Conservation (phyloP, 2,888 invertebrate species). For the Mycalesis mineus region DNA sequence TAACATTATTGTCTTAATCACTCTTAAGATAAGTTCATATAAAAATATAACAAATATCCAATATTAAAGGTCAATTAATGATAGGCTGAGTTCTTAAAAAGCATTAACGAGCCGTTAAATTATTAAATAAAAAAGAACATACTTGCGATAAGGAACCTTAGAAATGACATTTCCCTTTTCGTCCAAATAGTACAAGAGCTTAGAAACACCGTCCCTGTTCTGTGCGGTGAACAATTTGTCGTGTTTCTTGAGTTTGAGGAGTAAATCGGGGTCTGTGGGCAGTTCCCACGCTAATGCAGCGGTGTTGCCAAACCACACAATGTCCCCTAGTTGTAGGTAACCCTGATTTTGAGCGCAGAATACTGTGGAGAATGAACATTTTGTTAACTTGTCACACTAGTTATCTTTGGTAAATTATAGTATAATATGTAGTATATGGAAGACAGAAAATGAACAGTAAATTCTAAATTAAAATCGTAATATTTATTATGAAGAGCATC, state of each 20-base stretch:
- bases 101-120: no score
- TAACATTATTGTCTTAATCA: no score
- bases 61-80: no score
- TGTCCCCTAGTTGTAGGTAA: slow-evolving; percentile 75
- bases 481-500: no score
- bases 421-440: no score
- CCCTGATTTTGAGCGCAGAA: slow-evolving; percentile 81
- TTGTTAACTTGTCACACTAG: no score
- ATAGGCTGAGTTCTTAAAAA: no score
- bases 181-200: slow-evolving; percentile 54
- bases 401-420: no score
- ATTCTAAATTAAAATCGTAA: no score
- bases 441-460: no score
- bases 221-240: slow-evolving; percentile 36
- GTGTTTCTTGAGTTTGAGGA: slow-evolving; percentile 45
- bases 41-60: no score
- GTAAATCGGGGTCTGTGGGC: slow-evolving; percentile 77
- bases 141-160: slow-evolving; percentile 58
- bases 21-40: no score
- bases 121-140: slow-evolving; percentile 23
- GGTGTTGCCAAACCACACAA: slow-evolving; percentile 84
- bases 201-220: slow-evolving; percentile 45
- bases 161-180: slow-evolving; percentile 57
- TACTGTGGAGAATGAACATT: slow-evolving; percentile 50
- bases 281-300: slow-evolving; percentile 88